phyloP scores from a whole-genome alignment of 2,888 invertebrate genomes.

The Portevinia maculata region DNA sequence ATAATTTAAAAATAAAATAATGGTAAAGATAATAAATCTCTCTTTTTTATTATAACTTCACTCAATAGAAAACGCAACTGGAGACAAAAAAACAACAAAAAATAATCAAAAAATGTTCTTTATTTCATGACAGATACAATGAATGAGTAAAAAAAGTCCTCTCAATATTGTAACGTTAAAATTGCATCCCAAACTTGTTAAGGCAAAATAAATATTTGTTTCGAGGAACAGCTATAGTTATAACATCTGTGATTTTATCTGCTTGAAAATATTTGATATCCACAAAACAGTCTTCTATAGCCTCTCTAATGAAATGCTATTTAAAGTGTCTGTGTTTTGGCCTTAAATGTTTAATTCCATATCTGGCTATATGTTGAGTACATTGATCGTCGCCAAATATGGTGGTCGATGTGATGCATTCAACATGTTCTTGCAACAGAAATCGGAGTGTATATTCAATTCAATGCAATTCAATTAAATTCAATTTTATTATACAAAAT shows the following conservation, averaged over 20 bases:
- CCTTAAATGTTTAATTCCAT: conserved; percentile 5
- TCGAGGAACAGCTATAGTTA: conserved; percentile 7
- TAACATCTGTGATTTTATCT: conserved; percentile 11
- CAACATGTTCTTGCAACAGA: neutral
- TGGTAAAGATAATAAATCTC: too few relatives aligned
- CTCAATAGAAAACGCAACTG: too few relatives aligned
- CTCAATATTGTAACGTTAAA: neutral
- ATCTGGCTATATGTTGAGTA: conserved; percentile 4
- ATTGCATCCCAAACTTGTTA: conserved; percentile 1
- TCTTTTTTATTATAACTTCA: too few relatives aligned
- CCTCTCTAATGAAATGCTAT: conserved; percentile 23
- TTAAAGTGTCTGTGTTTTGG: conserved; percentile 14
- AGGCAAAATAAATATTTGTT: conserved; percentile 6
- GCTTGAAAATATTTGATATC: neutral
- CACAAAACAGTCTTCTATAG: neutral
- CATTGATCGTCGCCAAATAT: conserved; percentile 29
- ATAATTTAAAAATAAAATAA: too few relatives aligned
- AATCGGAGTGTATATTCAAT: neutral
- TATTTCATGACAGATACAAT: too few relatives aligned
- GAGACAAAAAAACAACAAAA: too few relatives aligned
- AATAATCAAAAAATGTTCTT: too few relatives aligned
- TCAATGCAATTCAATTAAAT: too few relatives aligned
- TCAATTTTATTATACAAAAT: too few relatives aligned
- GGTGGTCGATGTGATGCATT: neutral
- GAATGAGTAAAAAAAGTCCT: too few relatives aligned